phyloP scores from a whole-genome alignment of 1,140 invertebrate genomes.

The Tetranychus cinnabarinus region DNA sequence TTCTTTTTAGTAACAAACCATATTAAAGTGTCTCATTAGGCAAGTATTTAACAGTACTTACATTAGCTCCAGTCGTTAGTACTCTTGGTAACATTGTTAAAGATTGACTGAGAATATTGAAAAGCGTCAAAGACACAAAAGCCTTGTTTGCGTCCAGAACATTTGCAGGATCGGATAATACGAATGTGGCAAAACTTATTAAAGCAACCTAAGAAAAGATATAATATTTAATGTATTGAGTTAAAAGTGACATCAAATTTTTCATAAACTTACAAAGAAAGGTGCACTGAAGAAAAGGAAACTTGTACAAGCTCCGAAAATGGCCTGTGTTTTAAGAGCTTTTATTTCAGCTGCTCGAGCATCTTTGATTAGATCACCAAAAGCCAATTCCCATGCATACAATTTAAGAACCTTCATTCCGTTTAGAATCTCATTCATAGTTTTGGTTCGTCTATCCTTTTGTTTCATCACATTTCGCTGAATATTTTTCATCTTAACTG shows the following conservation, averaged over 20 bases:
- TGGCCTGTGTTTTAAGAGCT: neutral
- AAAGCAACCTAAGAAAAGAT: conserved; percentile 14
- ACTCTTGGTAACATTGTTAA: conserved; percentile 12
- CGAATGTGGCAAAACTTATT: conserved; percentile 21
- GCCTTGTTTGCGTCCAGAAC: conserved; percentile 34
- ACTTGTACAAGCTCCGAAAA: neutral
- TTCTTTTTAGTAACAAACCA: conserved; percentile 37
- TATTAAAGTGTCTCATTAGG: neutral
- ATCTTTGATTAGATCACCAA: conserved; percentile 10
- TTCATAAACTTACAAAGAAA: conserved; percentile 13
- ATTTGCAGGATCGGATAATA: conserved; percentile 22
- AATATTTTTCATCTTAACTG: conserved; percentile 20
- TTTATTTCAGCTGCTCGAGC: neutral
- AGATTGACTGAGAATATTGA: conserved; percentile 49
- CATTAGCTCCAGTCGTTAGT: neutral
- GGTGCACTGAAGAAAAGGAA: conserved; percentile 14
- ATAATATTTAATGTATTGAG: conserved; percentile 6
- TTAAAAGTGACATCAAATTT: neutral
- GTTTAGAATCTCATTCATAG: conserved; percentile 20
- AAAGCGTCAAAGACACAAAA: conserved; percentile 34
- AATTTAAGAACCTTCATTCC: conserved; percentile 20
- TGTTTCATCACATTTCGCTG: conserved; percentile 22
- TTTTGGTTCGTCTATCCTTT: conserved; percentile 20
- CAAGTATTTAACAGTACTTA: neutral
- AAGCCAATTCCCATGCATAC: conserved; percentile 16